Percentiles rank a stretch among this genome's conserved stretches.
phyloP scores from a whole-genome alignment of 2,113 vertebrate species.

The Chunga burmeisteri region DNA sequence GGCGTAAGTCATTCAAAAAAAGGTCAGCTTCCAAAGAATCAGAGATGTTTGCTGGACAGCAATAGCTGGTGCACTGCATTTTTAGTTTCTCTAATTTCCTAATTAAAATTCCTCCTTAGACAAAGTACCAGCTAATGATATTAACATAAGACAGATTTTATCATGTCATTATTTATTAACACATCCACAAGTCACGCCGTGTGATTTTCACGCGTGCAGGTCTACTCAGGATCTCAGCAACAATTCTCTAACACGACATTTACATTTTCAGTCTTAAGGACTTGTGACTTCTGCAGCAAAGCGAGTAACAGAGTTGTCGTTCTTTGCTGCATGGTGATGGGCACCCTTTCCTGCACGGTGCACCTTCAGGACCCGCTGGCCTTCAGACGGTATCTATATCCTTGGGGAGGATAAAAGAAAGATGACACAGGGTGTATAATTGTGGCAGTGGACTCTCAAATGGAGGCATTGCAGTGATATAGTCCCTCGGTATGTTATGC shows the following conservation, averaged over 20 bases:
- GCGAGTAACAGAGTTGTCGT: neutral
- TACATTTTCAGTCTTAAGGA: neutral
- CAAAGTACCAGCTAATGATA: slow-evolving; percentile 28
- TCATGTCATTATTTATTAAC: slow-evolving; percentile 31
- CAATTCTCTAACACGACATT: neutral
- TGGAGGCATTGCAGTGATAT: neutral
- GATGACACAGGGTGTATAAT: neutral
- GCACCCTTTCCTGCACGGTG: slow-evolving; percentile 13
- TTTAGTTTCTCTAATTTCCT: slow-evolving; percentile 26
- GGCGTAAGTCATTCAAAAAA: neutral
- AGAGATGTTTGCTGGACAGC: neutral
- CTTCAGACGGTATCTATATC: neutral
- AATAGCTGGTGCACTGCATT: neutral
- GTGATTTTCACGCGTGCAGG: slow-evolving; percentile 35
- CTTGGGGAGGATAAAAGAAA: slow-evolving; percentile 16
- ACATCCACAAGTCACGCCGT: neutral
- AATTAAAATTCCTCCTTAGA: slow-evolving; percentile 17
- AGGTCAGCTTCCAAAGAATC: slow-evolving; percentile 1
- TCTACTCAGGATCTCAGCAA: neutral
- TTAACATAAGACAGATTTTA: neutral
- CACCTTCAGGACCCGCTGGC: slow-evolving; percentile 10
- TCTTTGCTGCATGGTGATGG: slow-evolving; percentile 19
- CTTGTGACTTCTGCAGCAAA: slow-evolving; percentile 22
- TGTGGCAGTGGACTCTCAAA: neutral
- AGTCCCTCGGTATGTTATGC: neutral